Conservation (phyloP, 2,888 invertebrate species). For the Nebria salina region DNA sequence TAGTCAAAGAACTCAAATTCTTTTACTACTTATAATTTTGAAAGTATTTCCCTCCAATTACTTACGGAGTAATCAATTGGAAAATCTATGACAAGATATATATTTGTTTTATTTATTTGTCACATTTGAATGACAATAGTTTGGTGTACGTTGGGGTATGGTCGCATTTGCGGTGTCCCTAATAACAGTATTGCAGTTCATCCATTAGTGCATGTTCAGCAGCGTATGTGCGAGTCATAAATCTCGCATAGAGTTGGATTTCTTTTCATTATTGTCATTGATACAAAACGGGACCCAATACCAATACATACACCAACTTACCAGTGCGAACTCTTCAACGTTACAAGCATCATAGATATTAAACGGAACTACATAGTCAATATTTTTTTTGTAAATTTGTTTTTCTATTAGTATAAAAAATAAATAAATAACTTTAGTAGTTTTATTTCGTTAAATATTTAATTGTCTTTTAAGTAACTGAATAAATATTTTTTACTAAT, state of each 20-base stretch:
- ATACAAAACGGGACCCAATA: slow-evolving; percentile 5
- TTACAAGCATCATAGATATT: not conserved
- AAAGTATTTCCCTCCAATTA: not conserved
- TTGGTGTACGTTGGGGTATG: not conserved
- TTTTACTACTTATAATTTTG: not conserved
- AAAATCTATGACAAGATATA: slow-evolving; percentile 5
- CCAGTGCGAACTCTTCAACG: slow-evolving; percentile 12
- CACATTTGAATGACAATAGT: not conserved
- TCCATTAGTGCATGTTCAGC: slow-evolving; percentile 10
- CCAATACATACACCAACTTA: not conserved
- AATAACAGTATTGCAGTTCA: slow-evolving; percentile 15
- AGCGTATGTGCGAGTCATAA: slow-evolving; percentile 5
- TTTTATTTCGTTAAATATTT: too few relatives aligned
- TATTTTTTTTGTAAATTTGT: too few relatives aligned
- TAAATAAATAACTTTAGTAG: too few relatives aligned
- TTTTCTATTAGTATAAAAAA: too few relatives aligned
- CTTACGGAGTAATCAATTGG: not conserved
- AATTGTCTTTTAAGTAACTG: too few relatives aligned
- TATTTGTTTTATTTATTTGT: not conserved
- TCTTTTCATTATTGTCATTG: slow-evolving; percentile 24
- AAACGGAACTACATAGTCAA: not conserved
- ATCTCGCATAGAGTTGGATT: slow-evolving; percentile 16
- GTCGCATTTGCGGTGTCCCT: slow-evolving; percentile 21
- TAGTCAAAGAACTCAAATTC: too few relatives aligned
- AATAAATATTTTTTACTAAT: too few relatives aligned